Percentiles rank a stretch among this genome's conserved stretches.
Conservation (phyloP, 2,113 vertebrate genomes). For the Anhinga anhinga region DNA sequence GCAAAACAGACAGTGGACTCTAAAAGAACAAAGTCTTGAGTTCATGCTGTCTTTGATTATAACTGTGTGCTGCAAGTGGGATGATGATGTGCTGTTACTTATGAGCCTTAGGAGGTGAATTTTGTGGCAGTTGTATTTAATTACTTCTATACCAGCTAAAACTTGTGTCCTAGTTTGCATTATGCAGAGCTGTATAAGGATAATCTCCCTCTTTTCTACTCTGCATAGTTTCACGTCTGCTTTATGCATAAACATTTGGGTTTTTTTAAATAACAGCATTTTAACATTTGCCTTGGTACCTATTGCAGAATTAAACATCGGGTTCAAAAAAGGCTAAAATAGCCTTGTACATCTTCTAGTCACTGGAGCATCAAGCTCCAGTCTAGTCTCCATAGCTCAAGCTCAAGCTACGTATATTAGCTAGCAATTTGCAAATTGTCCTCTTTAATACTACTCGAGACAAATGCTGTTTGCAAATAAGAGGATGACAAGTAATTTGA, state of each 20-base stretch:
- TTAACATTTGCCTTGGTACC: not conserved
- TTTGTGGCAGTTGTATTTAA: not conserved
- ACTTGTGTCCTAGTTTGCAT: not conserved
- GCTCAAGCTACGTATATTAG: not conserved
- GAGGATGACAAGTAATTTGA: not conserved
- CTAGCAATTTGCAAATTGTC: not conserved
- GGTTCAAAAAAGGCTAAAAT: not conserved
- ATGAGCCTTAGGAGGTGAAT: not conserved
- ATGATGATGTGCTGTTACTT: not conserved
- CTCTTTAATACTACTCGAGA: not conserved
- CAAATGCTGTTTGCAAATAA: not conserved
- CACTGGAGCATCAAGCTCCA: not conserved
- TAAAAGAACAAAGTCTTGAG: not conserved
- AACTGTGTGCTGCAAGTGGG: not conserved
- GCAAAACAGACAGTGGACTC: not conserved
- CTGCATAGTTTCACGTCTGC: not conserved
- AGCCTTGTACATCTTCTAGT: not conserved
- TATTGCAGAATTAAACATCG: not conserved
- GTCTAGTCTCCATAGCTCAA: too few relatives aligned
- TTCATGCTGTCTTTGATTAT: not conserved
- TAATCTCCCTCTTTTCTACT: not conserved
- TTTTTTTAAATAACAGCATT: not conserved
- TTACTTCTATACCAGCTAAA: not conserved
- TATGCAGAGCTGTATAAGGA: not conserved
- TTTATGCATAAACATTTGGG: not conserved